Conservation (phyloP, 2,888 invertebrate genomes). For the Ceriagrion tenellum region DNA sequence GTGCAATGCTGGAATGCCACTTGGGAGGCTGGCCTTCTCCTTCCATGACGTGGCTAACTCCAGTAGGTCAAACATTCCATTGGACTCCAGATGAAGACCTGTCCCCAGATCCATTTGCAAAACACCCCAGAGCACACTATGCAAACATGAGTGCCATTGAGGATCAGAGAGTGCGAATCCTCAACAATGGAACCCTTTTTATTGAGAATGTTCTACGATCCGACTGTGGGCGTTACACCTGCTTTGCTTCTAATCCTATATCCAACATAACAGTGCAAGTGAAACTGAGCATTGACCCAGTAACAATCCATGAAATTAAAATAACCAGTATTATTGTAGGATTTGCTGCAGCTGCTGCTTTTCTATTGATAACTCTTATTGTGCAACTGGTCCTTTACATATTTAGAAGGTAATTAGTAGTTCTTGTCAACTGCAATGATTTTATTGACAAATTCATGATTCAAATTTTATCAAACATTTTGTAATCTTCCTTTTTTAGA, state of each 20-base stretch:
- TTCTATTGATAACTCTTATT: slow-evolving; percentile 89
- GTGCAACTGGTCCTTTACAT: slow-evolving; percentile 87
- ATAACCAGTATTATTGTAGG: slow-evolving; percentile 92
- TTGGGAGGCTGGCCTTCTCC: slow-evolving; percentile 88
- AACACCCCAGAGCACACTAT: slow-evolving; percentile 84
- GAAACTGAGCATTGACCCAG: slow-evolving; percentile 90
- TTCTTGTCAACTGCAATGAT: background rate
- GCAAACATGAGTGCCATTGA: slow-evolving; percentile 73
- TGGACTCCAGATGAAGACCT: slow-evolving; percentile 86
- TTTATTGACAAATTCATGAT: background rate
- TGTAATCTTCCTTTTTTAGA: slow-evolving; percentile 79
- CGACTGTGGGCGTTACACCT: slow-evolving; percentile 92
- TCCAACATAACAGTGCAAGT: slow-evolving; percentile 89
- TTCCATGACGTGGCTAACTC: slow-evolving; percentile 91
- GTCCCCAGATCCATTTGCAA: slow-evolving; percentile 83
- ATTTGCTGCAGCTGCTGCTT: slow-evolving; percentile 87
- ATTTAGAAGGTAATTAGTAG: slow-evolving; percentile 83
- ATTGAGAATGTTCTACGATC: slow-evolving; percentile 82
- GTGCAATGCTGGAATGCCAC: slow-evolving; percentile 88
- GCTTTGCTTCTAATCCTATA: slow-evolving; percentile 91
- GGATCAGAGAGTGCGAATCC: slow-evolving; percentile 82
- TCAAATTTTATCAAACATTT: background rate
- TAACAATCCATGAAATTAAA: slow-evolving; percentile 90
- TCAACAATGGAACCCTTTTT: slow-evolving; percentile 89
- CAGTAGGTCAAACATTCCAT: slow-evolving; percentile 79